phyloP scores from a whole-genome alignment of 2,113 vertebrate species.

The Sylvia atricapilla region DNA sequence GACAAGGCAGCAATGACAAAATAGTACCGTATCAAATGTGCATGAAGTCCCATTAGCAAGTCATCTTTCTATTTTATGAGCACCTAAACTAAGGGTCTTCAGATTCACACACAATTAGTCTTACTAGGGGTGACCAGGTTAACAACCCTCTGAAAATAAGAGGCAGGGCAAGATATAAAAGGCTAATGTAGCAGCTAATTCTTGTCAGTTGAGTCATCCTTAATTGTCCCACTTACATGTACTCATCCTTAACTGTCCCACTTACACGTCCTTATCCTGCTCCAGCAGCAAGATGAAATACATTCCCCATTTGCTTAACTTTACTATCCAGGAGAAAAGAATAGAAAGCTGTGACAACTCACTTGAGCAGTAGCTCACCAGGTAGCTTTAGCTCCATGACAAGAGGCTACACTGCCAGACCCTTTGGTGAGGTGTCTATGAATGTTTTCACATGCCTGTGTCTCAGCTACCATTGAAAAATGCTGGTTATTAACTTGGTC shows the following conservation, averaged over 20 bases:
- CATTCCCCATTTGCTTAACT: not conserved
- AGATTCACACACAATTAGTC: not conserved
- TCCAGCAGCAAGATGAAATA: not conserved
- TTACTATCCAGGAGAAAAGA: not conserved
- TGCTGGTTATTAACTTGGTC: not conserved
- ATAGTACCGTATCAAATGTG: not conserved
- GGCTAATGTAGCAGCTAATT: constrained; percentile 10
- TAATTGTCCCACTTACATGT: not conserved
- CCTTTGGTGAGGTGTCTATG: not conserved
- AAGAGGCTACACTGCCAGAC: not conserved
- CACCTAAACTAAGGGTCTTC: not conserved
- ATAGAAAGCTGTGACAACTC: not conserved
- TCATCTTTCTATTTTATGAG: not conserved
- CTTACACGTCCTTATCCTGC: not conserved
- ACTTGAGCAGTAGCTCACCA: not conserved
- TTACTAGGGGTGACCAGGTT: not conserved
- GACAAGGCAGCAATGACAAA: not conserved
- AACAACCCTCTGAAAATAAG: constrained; percentile 18
- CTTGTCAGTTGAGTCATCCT: not conserved
- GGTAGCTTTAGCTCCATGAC: not conserved
- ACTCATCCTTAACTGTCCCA: not conserved
- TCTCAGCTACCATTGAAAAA: not conserved
- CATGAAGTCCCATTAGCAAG: not conserved
- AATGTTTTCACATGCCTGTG: accelerated
- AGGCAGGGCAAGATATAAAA: not conserved